phyloP scores from a whole-genome alignment of 2,797 vertebrate genomes.

The Muraenolepis orangiensis region DNA sequence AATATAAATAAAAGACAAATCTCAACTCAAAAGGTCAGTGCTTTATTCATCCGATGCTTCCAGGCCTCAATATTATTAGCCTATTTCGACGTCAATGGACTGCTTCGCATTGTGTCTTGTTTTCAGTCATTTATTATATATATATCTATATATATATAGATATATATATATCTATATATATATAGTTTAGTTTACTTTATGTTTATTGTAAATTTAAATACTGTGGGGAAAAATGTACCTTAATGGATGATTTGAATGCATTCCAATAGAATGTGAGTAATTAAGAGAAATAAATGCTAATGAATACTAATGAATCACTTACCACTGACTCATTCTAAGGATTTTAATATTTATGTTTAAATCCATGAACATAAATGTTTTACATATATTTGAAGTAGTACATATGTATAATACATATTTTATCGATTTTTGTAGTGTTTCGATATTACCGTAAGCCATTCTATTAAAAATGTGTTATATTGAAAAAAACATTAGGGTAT shows the following conservation, averaged over 20 bases:
- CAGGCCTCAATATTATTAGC: conserved; percentile 12
- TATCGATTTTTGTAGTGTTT: neutral
- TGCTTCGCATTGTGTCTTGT: neutral
- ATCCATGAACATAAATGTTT: neutral
- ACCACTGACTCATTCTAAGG: neutral
- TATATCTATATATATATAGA: too few relatives aligned
- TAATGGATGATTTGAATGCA: too few relatives aligned
- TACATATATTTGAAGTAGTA: neutral
- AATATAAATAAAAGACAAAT: neutral
- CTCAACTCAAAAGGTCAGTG: neutral
- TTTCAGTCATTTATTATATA: neutral
- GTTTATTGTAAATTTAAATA: too few relatives aligned
- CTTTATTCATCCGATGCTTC: conserved; percentile 18
- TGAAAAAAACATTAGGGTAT: too few relatives aligned
- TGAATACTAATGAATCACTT: too few relatives aligned
- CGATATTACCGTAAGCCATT: neutral
- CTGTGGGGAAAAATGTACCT: too few relatives aligned
- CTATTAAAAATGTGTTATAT: too few relatives aligned
- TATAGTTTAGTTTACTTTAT: neutral
- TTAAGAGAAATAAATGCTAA: too few relatives aligned
- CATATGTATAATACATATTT: neutral
- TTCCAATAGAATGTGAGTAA: too few relatives aligned
- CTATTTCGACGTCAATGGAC: neutral
- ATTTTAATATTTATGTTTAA: neutral
- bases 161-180: too few relatives aligned